phyloP scores from a whole-genome alignment of 1,140 invertebrate genomes.

The Drosophila rhopaloa region DNA sequence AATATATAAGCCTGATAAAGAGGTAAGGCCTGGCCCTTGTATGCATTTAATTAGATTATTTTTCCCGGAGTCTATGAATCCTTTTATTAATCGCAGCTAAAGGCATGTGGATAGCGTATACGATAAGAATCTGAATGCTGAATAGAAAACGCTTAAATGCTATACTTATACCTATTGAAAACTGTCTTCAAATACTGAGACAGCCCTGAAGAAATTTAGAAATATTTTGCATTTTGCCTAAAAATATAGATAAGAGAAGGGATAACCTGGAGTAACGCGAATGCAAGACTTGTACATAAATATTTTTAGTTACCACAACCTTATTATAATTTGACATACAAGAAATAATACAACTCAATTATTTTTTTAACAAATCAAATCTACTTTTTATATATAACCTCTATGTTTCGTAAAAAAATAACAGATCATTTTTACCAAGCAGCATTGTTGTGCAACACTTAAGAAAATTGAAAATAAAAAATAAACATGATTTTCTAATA shows the following conservation, averaged over 20 bases:
- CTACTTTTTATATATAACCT: no score
- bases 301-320: background rate
- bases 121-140: constrained; percentile 37
- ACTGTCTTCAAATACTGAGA: background rate
- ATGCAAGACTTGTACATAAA: background rate
- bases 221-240: constrained; percentile 35
- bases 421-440: no score
- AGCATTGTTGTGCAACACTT: no score
- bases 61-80: constrained; percentile 28
- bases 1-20: constrained; percentile 32
- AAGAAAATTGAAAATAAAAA: no score
- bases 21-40: constrained; percentile 65
- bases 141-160: constrained; percentile 43
- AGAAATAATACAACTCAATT: background rate
- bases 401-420: no score
- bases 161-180: constrained; percentile 1
- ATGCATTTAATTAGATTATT: constrained; percentile 62
- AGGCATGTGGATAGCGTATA: constrained; percentile 55
- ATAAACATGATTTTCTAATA: no score
- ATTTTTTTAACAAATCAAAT: background rate
- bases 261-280: background rate
- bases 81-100: constrained; percentile 39
- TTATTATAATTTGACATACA: background rate
- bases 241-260: background rate
- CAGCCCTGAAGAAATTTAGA: background rate